phyloP scores from a whole-genome alignment of 2,797 vertebrate species.

The Peromyscus attwateri region DNA sequence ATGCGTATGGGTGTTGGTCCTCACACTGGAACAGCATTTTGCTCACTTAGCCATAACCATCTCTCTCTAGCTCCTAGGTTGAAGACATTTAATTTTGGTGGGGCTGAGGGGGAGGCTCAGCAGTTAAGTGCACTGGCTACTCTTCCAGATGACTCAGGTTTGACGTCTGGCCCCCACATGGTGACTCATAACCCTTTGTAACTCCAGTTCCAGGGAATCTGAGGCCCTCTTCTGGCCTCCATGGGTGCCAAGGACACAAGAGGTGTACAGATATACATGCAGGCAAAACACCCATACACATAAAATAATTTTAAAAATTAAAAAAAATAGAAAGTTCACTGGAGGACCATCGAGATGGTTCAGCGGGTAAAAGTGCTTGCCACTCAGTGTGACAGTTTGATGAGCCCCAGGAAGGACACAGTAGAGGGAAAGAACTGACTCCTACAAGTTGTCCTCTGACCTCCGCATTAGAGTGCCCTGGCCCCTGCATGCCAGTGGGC shows the following conservation, averaged over 20 bases:
- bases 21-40: too few relatives aligned
- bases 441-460: not conserved
- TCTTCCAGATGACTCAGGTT: not conserved
- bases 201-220: not conserved
- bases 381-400: not conserved
- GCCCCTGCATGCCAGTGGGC: too few relatives aligned
- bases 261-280: not conserved
- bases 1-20: not conserved
- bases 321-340: not conserved
- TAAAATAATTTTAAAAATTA: not conserved
- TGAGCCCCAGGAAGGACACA: not conserved
- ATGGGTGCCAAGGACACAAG: not conserved
- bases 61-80: not conserved
- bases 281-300: not conserved
- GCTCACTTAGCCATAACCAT: not conserved
- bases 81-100: constrained; percentile 31
- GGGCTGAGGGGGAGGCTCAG: not conserved
- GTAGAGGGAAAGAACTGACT: not conserved
- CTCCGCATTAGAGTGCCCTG: too few relatives aligned
- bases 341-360: too few relatives aligned
- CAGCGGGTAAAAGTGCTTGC: not conserved
- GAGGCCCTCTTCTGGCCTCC: not conserved
- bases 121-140: not conserved
- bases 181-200: not conserved
- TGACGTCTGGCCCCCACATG: not conserved